Evolutionary conservation across 2,113 vertebrate species (phyloP).

Genomic region (Phainopepla nitens): DNA sequence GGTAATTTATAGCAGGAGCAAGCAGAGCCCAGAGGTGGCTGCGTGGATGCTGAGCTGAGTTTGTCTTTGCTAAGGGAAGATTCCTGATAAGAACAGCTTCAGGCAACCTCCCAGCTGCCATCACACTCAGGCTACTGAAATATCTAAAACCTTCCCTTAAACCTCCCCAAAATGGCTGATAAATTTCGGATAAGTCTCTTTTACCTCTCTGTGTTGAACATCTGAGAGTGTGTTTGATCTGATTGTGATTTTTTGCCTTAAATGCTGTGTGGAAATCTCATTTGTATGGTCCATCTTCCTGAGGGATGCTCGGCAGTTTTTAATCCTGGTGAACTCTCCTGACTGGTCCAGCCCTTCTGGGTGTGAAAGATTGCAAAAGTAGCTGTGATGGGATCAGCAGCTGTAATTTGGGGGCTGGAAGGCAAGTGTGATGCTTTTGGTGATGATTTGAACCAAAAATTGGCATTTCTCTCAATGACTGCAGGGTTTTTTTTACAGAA

Average conservation of each 20-base stretch:
- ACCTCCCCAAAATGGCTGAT: background rate
- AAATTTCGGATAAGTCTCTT: background rate
- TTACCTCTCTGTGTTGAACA: background rate
- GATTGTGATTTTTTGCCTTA: background rate
- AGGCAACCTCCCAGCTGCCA: background rate
- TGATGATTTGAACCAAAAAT: background rate
- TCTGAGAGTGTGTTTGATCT: background rate
- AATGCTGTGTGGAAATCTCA: background rate
- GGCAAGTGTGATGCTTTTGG: background rate
- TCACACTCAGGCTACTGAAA: background rate
- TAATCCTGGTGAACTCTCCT: background rate
- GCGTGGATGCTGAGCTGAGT: background rate
- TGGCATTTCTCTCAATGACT: background rate
- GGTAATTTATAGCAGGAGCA: background rate
- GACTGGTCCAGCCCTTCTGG: background rate
- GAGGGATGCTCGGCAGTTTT: background rate
- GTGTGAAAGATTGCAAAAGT: background rate
- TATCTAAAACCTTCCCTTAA: background rate
- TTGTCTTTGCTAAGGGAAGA: background rate
- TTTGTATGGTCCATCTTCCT: background rate
- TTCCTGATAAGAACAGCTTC: background rate
- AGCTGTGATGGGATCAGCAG: background rate
- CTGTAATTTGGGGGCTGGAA: background rate
- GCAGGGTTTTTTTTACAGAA: background rate
- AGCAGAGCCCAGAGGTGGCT: background rate